A percentile compares a stretch with the other conserved stretches of the same genome.
These are phyloP conservation scores for Lindbergichthys nudifrons DNA, from an alignment of 2,797 vertebrate species.

Conservation along the genomic window DNA sequence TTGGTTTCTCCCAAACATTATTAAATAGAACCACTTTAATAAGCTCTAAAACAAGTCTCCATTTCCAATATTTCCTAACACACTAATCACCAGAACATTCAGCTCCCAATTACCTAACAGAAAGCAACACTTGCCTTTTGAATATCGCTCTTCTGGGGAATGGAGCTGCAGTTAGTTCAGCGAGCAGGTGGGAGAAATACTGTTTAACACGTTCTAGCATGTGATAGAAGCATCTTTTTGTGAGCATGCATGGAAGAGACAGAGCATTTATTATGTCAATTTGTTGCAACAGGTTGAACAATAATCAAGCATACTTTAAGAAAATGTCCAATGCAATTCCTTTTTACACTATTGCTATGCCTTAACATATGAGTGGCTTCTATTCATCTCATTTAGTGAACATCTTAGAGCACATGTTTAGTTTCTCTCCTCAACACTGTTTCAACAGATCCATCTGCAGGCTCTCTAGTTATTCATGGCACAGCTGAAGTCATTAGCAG, in stretches of 20 bases:
- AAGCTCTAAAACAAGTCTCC: constrained; percentile 37
- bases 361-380: constrained; percentile 57
- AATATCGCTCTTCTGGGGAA: constrained; percentile 37
- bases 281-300: constrained; percentile 60
- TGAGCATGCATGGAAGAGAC: constrained; percentile 17
- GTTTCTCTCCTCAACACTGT: constrained; percentile 7
- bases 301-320: constrained; percentile 59
- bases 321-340: constrained; percentile 34
- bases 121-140: constrained; percentile 42
- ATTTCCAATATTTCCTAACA: constrained; percentile 36
- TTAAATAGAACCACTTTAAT: constrained; percentile 23
- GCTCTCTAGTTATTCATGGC: constrained; percentile 72
- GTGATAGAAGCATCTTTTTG: constrained; percentile 5
- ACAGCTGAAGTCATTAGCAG: constrained; percentile 81
- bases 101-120: constrained; percentile 53
- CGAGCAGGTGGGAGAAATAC: constrained; percentile 7
- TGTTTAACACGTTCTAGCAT: constrained; percentile 10
- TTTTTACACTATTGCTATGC: constrained; percentile 33
- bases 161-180: constrained; percentile 35
- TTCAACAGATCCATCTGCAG: constrained; percentile 74
- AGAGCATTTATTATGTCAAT: constrained; percentile 55
- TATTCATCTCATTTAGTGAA: constrained; percentile 65
- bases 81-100: constrained; percentile 48
- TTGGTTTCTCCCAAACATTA: constrained; percentile 9
- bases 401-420: constrained; percentile 68